Evolutionary conservation across 1,140 invertebrate genomes (phyloP).

Genomic region (Pomacea maculata): DNA sequence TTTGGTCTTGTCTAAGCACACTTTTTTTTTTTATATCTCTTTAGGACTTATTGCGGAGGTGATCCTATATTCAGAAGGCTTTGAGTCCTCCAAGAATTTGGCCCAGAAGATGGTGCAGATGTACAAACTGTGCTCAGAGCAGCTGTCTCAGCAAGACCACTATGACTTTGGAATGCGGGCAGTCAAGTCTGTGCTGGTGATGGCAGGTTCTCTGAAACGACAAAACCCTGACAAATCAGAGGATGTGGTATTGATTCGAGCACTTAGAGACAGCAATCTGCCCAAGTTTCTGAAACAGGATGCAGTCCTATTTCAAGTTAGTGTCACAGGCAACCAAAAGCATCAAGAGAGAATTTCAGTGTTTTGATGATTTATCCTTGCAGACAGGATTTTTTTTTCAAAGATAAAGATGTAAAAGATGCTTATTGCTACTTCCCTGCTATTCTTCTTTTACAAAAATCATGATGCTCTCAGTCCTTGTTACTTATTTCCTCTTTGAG

Average conservation of each 20-base stretch:
- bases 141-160: conserved; percentile 91
- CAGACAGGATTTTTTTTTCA: no score
- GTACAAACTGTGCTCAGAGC: conserved; percentile 91
- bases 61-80: conserved; percentile 90
- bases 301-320: conserved; percentile 64
- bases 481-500: no score
- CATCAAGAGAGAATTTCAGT: no score
- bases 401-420: no score
- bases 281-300: conserved; percentile 67
- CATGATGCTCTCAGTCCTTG: background rate
- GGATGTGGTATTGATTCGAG: conserved; percentile 65
- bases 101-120: conserved; percentile 91
- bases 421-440: no score
- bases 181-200: conserved; percentile 68
- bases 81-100: conserved; percentile 84
- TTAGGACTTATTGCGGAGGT: conserved; percentile 89
- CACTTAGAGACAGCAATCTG: conserved; percentile 65
- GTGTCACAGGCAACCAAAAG: background rate
- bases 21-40: background rate
- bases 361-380: no score
- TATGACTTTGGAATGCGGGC: conserved; percentile 92
- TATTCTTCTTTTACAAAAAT: no score
- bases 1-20: no score
- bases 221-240: conserved; percentile 67
- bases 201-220: conserved; percentile 66